Conservation (phyloP, 1,140 invertebrate species). For the Caenorhabditis tropicalis region DNA sequence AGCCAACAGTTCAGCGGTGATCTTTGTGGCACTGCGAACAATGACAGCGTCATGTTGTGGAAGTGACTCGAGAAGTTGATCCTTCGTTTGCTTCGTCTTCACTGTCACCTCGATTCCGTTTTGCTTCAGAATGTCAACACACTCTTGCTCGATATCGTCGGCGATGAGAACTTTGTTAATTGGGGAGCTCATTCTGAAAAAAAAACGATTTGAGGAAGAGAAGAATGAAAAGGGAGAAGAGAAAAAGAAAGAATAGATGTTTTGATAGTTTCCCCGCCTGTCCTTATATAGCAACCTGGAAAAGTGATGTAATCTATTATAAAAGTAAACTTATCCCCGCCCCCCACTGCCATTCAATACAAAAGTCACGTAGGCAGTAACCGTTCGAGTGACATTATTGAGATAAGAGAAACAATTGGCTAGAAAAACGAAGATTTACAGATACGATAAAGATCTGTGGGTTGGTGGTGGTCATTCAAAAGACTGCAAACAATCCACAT, state of each 20-base stretch:
- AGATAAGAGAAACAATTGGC: slow-evolving; percentile 20
- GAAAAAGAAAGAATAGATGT: neutral
- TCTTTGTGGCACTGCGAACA: slow-evolving; percentile 91
- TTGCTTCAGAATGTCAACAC: slow-evolving; percentile 81
- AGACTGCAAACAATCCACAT: slow-evolving; percentile 18
- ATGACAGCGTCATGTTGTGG: slow-evolving; percentile 90
- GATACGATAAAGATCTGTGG: neutral
- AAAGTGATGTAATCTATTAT: slow-evolving; percentile 41
- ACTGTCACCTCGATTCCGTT: slow-evolving; percentile 80
- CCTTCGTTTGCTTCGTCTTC: slow-evolving; percentile 82
- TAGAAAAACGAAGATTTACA: neutral
- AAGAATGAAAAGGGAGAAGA: neutral
- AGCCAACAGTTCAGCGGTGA: slow-evolving; percentile 86
- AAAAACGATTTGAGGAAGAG: neutral
- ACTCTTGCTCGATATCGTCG: slow-evolving; percentile 87
- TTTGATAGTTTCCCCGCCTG: neutral
- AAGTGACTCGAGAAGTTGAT: slow-evolving; percentile 81
- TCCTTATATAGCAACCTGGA: neutral
- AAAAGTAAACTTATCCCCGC: neutral
- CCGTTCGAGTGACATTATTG: neutral
- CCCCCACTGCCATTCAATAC: neutral
- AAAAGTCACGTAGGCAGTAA: slow-evolving; percentile 47
- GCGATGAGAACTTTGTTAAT: slow-evolving; percentile 80
- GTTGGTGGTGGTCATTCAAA: neutral
- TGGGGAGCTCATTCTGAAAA: neutral